Evolutionary conservation across 1,140 invertebrate genomes (phyloP).

Genomic region (Helicoverpa armigera): DNA sequence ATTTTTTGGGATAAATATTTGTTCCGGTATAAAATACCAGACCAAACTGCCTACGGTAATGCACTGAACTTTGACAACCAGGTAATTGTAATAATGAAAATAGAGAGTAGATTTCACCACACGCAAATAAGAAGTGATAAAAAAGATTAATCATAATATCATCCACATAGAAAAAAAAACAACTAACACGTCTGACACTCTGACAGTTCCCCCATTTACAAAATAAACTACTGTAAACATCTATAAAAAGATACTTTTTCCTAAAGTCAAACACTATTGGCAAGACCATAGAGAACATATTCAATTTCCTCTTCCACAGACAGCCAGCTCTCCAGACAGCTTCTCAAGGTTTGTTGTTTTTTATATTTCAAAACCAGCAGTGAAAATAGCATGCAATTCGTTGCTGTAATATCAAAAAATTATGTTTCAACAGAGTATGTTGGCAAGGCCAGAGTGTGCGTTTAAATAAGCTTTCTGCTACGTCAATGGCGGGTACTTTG

Average conservation of each 20-base stretch:
- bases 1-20: not conserved
- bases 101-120: no score
- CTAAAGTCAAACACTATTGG: not conserved
- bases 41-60: no score
- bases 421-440: conserved; percentile 20
- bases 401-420: conserved; percentile 10
- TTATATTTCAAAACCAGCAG: not conserved
- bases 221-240: no score
- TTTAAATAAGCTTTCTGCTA: conserved; percentile 32
- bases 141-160: no score
- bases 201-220: no score
- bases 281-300: not conserved
- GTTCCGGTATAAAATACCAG: not conserved
- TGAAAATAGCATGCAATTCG: not conserved
- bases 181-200: no score
- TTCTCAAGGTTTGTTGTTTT: not conserved
- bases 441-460: conserved; percentile 10
- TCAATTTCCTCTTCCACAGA: not conserved
- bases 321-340: not conserved
- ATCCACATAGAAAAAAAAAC: no score
- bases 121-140: no score
- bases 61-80: no score
- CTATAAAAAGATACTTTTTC: not conserved
- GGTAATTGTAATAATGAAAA: no score
- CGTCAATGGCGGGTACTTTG: conserved; percentile 22